Evolutionary conservation across 2,113 vertebrate species (phyloP).

Genomic region (Typhlomys cinereus): DNA sequence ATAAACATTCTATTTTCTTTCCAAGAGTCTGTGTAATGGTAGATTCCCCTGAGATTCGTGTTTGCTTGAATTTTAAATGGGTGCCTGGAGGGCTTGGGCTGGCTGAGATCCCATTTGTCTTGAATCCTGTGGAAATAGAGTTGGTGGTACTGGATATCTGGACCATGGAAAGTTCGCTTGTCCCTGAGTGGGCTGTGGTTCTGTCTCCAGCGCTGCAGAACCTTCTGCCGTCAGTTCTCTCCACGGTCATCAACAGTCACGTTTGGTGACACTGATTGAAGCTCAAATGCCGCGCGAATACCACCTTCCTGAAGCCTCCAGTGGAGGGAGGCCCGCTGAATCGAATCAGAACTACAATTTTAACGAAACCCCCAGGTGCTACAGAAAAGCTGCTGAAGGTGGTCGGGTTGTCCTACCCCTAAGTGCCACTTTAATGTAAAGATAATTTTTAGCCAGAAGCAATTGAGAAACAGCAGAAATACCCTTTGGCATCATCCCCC

Average conservation of each 20-base stretch:
- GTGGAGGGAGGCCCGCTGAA: not conserved
- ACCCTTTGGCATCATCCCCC: not conserved
- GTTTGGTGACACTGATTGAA: not conserved
- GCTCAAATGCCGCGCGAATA: not conserved
- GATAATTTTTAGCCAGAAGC: not conserved
- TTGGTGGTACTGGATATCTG: not conserved
- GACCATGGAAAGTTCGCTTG: not conserved
- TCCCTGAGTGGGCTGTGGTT: too few species aligned
- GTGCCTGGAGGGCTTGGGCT: not conserved
- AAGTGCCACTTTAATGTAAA: not conserved
- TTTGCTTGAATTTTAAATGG: not conserved
- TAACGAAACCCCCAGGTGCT: not conserved
- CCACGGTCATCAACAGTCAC: not conserved
- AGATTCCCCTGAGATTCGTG: not conserved
- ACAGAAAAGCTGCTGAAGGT: not conserved
- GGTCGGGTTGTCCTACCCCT: not conserved
- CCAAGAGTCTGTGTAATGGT: not conserved
- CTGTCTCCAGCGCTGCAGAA: not conserved
- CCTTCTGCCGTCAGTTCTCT: not conserved
- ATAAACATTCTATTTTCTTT: not conserved
- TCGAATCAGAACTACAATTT: not conserved
- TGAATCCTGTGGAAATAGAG: too few species aligned
- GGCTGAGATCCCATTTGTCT: not conserved
- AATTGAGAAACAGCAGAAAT: not conserved
- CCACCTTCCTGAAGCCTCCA: not conserved